phyloP scores from a whole-genome alignment of 2,888 invertebrate species.

The Acrocyrtus sp. region DNA sequence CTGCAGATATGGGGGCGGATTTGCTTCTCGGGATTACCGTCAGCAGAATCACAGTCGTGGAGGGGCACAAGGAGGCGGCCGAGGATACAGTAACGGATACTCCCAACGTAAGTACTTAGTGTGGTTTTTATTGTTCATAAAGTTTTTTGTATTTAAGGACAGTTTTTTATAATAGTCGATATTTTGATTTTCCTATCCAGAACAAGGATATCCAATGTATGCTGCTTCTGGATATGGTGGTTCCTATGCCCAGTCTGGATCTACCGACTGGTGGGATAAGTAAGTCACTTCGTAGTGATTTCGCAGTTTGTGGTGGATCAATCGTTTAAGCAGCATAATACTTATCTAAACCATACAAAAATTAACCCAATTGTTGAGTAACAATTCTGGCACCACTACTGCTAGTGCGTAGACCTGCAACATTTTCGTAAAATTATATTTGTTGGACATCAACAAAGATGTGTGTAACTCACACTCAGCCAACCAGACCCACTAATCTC shows the following conservation, averaged over 20 bases:
- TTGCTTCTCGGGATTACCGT: slow-evolving; percentile 78
- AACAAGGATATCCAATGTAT: slow-evolving; percentile 63
- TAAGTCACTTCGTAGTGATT: slow-evolving; percentile 59
- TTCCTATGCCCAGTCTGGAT: slow-evolving; percentile 67
- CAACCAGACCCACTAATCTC: slow-evolving; percentile 29
- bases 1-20: slow-evolving; percentile 68
- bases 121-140: too few species aligned
- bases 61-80: slow-evolving; percentile 63
- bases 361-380: too few species aligned
- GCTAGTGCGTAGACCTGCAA: too few species aligned
- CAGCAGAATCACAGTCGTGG: slow-evolving; percentile 70
- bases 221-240: slow-evolving; percentile 70
- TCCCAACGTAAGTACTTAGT: slow-evolving; percentile 63
- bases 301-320: too few species aligned
- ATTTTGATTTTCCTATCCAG: slow-evolving; percentile 46
- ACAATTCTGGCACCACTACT: too few species aligned
- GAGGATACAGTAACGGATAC: slow-evolving; percentile 67
- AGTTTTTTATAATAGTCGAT: too few species aligned
- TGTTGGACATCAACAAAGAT: too few species aligned
- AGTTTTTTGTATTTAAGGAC: too few species aligned
- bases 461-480: too few species aligned
- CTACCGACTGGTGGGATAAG: slow-evolving; percentile 69
- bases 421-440: too few species aligned
- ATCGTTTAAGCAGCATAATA: too few species aligned
- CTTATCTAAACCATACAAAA: too few species aligned